Conservation (phyloP, 2,113 vertebrate species). For the Acinonyx jubatus region DNA sequence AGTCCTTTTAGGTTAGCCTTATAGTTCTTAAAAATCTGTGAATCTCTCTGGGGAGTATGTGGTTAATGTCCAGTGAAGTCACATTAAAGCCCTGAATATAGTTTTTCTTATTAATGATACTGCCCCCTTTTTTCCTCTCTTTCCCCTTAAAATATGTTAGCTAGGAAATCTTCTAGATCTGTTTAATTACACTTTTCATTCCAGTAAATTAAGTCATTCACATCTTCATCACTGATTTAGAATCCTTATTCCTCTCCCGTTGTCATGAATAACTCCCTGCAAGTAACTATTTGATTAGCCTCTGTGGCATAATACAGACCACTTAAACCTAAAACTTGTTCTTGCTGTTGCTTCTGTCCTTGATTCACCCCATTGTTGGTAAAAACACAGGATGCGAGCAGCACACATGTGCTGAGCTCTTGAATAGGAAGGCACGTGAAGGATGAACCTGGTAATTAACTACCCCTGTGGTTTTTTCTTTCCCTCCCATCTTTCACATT, state of each 20-base stretch:
- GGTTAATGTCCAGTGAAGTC: conserved; percentile 28
- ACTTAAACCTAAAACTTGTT: conserved; percentile 20
- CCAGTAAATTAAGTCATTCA: conserved; percentile 15
- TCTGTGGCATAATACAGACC: neutral
- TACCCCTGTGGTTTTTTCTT: conserved; percentile 45
- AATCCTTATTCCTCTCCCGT: neutral
- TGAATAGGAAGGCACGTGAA: conserved; percentile 19
- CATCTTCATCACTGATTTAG: conserved; percentile 47
- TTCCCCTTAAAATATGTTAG: conserved; percentile 46
- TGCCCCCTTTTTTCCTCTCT: neutral
- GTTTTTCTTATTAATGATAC: neutral
- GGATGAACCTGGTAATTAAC: conserved; percentile 40
- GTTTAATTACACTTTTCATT: conserved; percentile 33
- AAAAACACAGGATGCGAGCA: conserved; percentile 48
- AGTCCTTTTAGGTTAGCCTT: conserved; percentile 8
- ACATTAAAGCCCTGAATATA: neutral
- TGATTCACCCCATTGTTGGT: conserved; percentile 49
- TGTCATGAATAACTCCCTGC: neutral
- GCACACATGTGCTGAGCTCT: neutral
- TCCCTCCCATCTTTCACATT: neutral
- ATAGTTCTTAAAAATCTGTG: conserved; percentile 37
- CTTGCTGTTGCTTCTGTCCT: conserved; percentile 40
- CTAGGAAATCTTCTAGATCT: neutral
- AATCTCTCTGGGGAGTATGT: conserved; percentile 24
- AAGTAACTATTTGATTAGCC: neutral